A percentile compares a stretch with the other conserved stretches of the same genome.
phyloP scores from a whole-genome alignment of 2,797 vertebrate genomes.

The Morelia viridis region DNA sequence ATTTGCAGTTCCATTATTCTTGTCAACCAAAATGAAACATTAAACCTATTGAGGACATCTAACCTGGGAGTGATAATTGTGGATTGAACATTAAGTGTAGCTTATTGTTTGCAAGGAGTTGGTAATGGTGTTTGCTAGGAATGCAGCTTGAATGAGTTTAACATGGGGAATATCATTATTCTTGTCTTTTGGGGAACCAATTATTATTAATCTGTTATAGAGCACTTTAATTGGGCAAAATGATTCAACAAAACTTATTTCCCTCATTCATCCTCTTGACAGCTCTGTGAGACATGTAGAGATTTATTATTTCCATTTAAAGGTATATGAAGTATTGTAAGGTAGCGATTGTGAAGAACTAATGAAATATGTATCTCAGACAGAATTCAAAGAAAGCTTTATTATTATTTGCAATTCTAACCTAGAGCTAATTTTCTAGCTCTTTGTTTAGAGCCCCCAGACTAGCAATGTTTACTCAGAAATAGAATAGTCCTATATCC shows the following conservation, averaged over 20 bases:
- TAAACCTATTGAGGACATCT: conserved; percentile 62
- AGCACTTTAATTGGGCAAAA: conserved; percentile 72
- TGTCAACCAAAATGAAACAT: conserved; percentile 72
- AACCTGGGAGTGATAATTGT: conserved; percentile 68
- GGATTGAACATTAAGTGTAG: conserved; percentile 77
- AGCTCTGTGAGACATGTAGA: conserved; percentile 6
- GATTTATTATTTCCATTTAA: background rate
- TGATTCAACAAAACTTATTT: conserved; percentile 66
- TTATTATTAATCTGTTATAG: conserved; percentile 55
- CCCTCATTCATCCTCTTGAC: conserved; percentile 13
- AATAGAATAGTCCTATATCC: background rate
- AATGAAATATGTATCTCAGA: background rate
- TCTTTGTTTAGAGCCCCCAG: background rate
- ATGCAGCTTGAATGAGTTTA: conserved; percentile 61
- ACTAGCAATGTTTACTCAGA: background rate
- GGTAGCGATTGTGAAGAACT: background rate
- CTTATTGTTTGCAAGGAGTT: conserved; percentile 73
- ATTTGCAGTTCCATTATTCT: conserved; percentile 74
- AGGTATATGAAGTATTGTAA: background rate
- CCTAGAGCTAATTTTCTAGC: background rate
- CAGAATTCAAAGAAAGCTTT: background rate
- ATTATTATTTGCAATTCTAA: background rate
- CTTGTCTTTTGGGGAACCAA: conserved; percentile 72
- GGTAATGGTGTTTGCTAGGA: conserved; percentile 49
- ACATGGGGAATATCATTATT: conserved; percentile 65